A percentile compares a stretch with the other conserved stretches of the same genome.
phyloP scores from a whole-genome alignment of 1,140 invertebrate species.

The Melitaea cinxia region DNA sequence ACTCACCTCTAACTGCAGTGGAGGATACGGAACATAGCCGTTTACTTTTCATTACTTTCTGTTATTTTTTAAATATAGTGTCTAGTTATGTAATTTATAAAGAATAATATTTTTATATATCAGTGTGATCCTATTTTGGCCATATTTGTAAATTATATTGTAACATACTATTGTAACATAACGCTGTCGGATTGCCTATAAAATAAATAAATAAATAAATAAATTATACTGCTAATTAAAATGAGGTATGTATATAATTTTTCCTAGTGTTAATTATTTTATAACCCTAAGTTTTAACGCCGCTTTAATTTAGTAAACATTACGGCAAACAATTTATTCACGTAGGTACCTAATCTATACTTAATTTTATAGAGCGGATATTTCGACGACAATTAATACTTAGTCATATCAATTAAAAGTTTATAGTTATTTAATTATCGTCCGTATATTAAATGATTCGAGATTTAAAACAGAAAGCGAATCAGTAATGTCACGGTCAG shows the following conservation, averaged over 20 bases:
- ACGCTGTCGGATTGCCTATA: too few relatives aligned
- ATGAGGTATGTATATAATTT: constrained; percentile 23
- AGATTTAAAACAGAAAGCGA: constrained; percentile 39
- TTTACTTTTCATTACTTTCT: too few relatives aligned
- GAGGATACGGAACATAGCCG: too few relatives aligned
- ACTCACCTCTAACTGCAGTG: too few relatives aligned
- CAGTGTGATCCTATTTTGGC: too few relatives aligned
- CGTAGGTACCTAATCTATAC: constrained; percentile 8
- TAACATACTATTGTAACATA: too few relatives aligned
- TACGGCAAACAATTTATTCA: constrained; percentile 21
- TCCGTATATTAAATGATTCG: constrained; percentile 25
- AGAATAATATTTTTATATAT: too few relatives aligned
- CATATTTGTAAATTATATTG: too few relatives aligned
- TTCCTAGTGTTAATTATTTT: constrained; percentile 32
- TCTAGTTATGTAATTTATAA: too few relatives aligned
- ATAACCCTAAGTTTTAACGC: constrained; percentile 21
- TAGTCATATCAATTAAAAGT: constrained; percentile 51
- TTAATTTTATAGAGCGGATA: constrained; percentile 31
- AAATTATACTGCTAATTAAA: constrained; percentile 12
- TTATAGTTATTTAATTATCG: constrained; percentile 60
- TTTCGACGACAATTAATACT: constrained; percentile 34
- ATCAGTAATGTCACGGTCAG: constrained; percentile 66
- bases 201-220: neutral
- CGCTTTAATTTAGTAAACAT: constrained; percentile 23
- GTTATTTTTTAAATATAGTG: too few relatives aligned